Percentiles rank a stretch among this genome's conserved stretches.
Evolutionary conservation across 2,113 vertebrate genomes (phyloP).

Genomic region (Rynchops niger): DNA sequence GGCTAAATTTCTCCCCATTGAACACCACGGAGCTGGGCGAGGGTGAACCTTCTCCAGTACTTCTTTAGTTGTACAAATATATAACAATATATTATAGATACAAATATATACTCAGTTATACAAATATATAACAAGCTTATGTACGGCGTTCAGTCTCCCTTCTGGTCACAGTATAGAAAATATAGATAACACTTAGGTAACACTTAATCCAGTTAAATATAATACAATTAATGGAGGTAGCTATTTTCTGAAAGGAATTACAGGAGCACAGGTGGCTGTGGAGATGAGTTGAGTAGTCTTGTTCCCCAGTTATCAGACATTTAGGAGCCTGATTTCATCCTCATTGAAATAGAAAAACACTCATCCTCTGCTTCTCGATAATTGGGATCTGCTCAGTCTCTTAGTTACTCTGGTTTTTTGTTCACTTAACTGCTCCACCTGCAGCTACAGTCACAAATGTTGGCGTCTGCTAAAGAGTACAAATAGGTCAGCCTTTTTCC

Average conservation of each 20-base stretch:
- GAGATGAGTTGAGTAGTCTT: neutral
- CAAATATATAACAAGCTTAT: neutral
- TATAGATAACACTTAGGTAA: neutral
- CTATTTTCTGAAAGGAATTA: neutral
- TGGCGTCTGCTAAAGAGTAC: neutral
- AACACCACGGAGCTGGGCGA: accelerated
- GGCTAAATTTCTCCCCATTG: neutral
- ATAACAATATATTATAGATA: neutral
- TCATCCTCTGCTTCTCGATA: neutral
- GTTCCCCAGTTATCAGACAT: neutral
- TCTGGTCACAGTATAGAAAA: neutral
- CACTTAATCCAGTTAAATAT: neutral
- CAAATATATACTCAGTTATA: neutral
- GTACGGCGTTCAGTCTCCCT: neutral
- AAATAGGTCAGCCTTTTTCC: neutral
- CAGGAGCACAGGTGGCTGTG: accelerated
- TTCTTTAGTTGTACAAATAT: neutral
- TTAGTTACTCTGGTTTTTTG: neutral
- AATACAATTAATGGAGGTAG: neutral
- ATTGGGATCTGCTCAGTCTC: neutral
- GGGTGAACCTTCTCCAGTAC: neutral
- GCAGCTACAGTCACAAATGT: neutral
- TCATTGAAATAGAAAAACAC: neutral
- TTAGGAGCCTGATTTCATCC: neutral
- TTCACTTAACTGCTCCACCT: neutral